Evolutionary conservation across 2,888 invertebrate species (phyloP).

Genomic region (Leptarthrus brevirostris): DNA sequence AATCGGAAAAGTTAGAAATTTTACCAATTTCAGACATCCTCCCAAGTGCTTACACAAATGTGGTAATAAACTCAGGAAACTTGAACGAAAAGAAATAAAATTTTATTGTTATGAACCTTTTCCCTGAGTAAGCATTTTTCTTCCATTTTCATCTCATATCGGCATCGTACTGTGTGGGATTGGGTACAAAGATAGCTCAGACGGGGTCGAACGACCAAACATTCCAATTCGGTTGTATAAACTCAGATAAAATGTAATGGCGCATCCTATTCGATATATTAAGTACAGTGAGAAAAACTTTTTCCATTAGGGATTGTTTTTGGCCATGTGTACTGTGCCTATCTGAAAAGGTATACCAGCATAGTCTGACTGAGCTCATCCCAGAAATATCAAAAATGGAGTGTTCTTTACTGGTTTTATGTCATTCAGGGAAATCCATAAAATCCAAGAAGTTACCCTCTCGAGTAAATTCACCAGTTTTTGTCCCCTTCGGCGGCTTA

Average conservation of each 20-base stretch:
- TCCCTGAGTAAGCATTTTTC: constrained; percentile 37
- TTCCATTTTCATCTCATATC: constrained; percentile 31
- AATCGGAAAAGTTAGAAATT: too few relatives aligned
- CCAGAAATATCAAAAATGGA: constrained; percentile 21
- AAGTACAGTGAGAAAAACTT: constrained; percentile 37
- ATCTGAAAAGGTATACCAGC: neutral
- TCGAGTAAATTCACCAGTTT: neutral
- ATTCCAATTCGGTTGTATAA: constrained; percentile 37
- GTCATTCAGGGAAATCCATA: constrained; percentile 39
- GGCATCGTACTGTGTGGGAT: neutral
- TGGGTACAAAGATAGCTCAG: constrained; percentile 15
- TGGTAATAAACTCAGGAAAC: constrained; percentile 35
- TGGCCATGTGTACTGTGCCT: neutral
- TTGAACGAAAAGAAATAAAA: constrained; percentile 46
- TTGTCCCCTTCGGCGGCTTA: constrained; percentile 2
- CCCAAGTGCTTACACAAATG: neutral
- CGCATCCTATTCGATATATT: constrained; percentile 42
- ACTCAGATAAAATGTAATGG: constrained; percentile 35
- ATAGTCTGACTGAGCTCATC: neutral
- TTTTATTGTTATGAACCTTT: constrained; percentile 46
- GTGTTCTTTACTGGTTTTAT: constrained; percentile 42
- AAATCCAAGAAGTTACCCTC: constrained; percentile 37
- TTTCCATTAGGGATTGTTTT: constrained; percentile 5
- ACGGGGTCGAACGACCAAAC: constrained; percentile 4
- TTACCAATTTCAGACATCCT: neutral